phyloP scores from a whole-genome alignment of 2,888 invertebrate genomes.

The Amiota communis region DNA sequence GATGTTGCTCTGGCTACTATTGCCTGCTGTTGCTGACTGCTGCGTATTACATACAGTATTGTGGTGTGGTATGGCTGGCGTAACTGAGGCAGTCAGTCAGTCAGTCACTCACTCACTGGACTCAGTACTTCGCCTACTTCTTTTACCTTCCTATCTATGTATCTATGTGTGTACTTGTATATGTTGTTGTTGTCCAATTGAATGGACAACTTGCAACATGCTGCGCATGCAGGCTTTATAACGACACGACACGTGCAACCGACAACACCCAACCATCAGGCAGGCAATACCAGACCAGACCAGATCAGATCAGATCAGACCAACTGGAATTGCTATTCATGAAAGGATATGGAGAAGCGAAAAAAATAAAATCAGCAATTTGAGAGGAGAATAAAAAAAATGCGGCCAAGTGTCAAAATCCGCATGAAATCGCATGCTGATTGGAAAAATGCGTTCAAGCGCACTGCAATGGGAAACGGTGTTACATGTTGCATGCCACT shows the following conservation, averaged over 20 bases:
- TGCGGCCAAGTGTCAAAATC: slow-evolving; percentile 62
- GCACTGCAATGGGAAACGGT: background rate
- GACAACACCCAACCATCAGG: background rate
- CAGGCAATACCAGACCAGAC: no score
- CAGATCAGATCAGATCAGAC: background rate
- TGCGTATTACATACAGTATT: no score
- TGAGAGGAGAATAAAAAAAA: slow-evolving; percentile 47
- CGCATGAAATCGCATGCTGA: slow-evolving; percentile 15
- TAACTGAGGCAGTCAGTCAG: no score
- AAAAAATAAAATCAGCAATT: slow-evolving; percentile 17
- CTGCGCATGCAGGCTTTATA: background rate
- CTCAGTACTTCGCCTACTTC: no score
- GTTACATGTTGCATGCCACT: slow-evolving; percentile 11
- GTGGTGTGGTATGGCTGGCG: no score
- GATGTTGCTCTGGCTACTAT: slow-evolving; percentile 33
- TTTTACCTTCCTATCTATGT: no score
- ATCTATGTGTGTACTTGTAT: no score
- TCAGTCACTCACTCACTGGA: no score
- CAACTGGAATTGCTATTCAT: slow-evolving; percentile 24
- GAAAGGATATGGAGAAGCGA: slow-evolving; percentile 41
- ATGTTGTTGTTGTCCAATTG: no score
- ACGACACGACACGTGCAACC: slow-evolving; percentile 12
- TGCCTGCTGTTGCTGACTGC: no score
- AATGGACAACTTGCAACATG: slow-evolving; percentile 4
- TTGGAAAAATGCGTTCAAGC: slow-evolving; percentile 27